phyloP scores from a whole-genome alignment of 2,888 invertebrate species.

The Nudaria mundana region DNA sequence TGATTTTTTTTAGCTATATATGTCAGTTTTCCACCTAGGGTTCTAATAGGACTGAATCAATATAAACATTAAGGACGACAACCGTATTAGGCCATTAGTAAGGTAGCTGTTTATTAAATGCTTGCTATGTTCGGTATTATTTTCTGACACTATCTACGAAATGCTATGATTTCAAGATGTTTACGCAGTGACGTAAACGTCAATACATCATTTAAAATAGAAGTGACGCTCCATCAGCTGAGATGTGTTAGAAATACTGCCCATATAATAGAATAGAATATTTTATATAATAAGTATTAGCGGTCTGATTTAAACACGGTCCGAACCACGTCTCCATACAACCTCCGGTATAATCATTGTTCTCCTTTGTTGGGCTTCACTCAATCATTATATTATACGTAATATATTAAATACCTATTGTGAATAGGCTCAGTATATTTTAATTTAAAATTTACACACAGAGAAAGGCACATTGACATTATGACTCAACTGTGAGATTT shows the following conservation, averaged over 20 bases:
- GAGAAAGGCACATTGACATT: too few relatives aligned
- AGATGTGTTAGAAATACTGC: conserved; percentile 33
- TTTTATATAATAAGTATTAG: conserved; percentile 35
- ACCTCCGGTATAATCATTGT: conserved; percentile 29
- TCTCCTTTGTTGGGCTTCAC: conserved; percentile 28
- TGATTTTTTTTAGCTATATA: too few relatives aligned
- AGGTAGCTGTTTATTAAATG: background rate
- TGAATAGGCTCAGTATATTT: too few relatives aligned
- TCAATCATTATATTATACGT: too few relatives aligned
- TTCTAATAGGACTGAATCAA: too few relatives aligned
- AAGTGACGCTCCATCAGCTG: conserved; percentile 49
- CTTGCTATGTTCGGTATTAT: background rate
- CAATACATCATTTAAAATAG: conserved; percentile 52
- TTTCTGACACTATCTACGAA: background rate
- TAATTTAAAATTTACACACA: too few relatives aligned
- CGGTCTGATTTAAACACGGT: conserved; percentile 45
- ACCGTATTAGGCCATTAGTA: too few relatives aligned
- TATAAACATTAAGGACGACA: too few relatives aligned
- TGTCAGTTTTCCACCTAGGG: too few relatives aligned
- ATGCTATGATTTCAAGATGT: conserved; percentile 9
- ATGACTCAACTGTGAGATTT: too few relatives aligned
- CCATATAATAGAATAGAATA: conserved; percentile 46
- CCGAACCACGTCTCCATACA: conserved; percentile 44
- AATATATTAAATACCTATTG: too few relatives aligned
- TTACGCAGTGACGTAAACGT: conserved; percentile 37